Conservation (phyloP, 2,113 vertebrate genomes). For the Hemiprocne comata region DNA sequence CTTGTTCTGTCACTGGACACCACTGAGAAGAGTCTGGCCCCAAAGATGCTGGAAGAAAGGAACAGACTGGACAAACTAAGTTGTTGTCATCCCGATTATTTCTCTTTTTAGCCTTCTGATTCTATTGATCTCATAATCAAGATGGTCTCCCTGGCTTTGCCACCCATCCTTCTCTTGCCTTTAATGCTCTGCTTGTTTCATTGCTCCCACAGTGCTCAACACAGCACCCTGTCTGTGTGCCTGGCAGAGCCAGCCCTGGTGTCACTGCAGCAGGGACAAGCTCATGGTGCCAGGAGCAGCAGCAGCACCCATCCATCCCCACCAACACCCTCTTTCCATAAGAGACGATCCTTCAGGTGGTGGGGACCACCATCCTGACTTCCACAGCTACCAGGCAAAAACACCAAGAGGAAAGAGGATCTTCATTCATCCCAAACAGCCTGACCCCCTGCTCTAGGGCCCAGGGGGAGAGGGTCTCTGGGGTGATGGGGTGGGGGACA, state of each 20-base stretch:
- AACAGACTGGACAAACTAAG: background rate
- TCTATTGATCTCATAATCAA: background rate
- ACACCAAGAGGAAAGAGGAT: background rate
- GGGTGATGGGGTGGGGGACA: background rate
- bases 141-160: background rate
- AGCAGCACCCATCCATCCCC: background rate
- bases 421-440: rapidly evolving
- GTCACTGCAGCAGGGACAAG: background rate
- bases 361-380: background rate
- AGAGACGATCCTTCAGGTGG: rapidly evolving
- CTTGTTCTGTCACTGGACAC: too few species aligned
- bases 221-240: background rate
- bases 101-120: background rate
- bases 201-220: background rate
- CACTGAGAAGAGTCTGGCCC: too few species aligned
- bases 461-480: background rate
- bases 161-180: background rate
- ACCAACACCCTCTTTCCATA: background rate
- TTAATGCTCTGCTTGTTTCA: background rate
- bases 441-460: rapidly evolving
- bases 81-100: background rate
- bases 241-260: background rate
- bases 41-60: background rate
- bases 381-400: background rate
- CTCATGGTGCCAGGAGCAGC: rapidly evolving